phyloP scores from a whole-genome alignment of 2,113 vertebrate species.

The Anoplopoma fimbria region DNA sequence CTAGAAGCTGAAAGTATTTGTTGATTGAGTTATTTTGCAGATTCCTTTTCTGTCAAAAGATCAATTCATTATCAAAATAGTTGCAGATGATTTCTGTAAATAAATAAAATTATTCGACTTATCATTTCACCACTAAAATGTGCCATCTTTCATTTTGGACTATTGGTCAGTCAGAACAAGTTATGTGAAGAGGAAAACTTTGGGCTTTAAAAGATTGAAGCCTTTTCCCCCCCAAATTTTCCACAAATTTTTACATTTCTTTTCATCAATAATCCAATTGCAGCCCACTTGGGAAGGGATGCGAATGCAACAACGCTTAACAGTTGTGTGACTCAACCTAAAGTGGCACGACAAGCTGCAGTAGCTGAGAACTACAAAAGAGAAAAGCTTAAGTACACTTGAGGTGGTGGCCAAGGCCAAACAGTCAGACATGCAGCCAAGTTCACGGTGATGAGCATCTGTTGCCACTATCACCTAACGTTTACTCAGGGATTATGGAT shows the following conservation, averaged over 20 bases:
- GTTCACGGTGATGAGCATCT: slow-evolving; percentile 15
- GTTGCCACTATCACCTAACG: slow-evolving; percentile 14
- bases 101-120: neutral
- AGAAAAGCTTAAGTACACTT: slow-evolving; percentile 35
- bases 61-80: neutral
- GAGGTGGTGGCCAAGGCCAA: slow-evolving; percentile 22
- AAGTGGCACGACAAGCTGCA: neutral
- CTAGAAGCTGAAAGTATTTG: neutral
- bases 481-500: slow-evolving; percentile 1
- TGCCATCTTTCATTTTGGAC: neutral
- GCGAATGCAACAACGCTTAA: neutral
- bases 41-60: neutral
- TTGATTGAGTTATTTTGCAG: neutral
- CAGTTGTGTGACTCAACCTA: neutral
- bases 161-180: neutral
- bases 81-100: neutral
- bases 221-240: no score
- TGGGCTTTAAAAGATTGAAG: neutral
- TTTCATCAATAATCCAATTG: neutral
- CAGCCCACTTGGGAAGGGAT: neutral
- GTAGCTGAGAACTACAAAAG: neutral
- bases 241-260: neutral
- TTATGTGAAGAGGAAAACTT: neutral
- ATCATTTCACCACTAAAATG: neutral
- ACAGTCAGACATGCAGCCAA: slow-evolving; percentile 6